A percentile compares a stretch with the other conserved stretches of the same genome.
Evolutionary conservation across 2,113 vertebrate species (phyloP).

Genomic region (Ciconia boyciana): DNA sequence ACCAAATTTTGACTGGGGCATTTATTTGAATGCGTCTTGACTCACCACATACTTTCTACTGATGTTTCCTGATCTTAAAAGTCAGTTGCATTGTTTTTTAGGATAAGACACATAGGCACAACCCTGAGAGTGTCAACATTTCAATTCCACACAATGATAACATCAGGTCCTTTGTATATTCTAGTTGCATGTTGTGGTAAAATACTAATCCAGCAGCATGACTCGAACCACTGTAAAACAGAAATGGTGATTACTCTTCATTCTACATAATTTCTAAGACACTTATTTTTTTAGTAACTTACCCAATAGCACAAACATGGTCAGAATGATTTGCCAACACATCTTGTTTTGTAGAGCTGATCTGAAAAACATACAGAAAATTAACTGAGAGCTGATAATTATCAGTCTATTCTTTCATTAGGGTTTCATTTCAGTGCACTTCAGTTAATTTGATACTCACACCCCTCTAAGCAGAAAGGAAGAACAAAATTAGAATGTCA

Average conservation of each 20-base stretch:
- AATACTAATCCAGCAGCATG: not conserved
- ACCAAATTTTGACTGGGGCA: not conserved
- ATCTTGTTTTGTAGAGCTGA: conserved; percentile 57
- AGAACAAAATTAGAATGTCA: not conserved
- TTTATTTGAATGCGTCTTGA: not conserved
- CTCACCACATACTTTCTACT: not conserved
- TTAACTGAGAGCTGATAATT: not conserved
- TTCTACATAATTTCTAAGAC: not conserved
- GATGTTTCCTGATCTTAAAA: not conserved
- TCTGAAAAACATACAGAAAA: conserved; percentile 46
- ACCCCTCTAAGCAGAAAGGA: not conserved
- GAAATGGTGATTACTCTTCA: not conserved
- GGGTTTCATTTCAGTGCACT: not conserved
- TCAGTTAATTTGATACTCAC: not conserved
- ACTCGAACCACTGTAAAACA: not conserved
- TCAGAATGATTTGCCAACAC: conserved; percentile 41
- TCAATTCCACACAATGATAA: not conserved
- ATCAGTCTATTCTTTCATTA: not conserved
- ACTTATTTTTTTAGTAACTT: conserved; percentile 16
- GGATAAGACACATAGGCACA: not conserved
- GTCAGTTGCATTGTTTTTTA: not conserved
- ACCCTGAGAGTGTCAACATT: not conserved
- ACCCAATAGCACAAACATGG: conserved; percentile 56
- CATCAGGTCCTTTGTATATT: not conserved
- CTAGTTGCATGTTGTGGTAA: not conserved